A percentile compares a stretch with the other conserved stretches of the same genome.
Conservation (phyloP, 2,113 vertebrate species). For the Antechinus flavipes region DNA sequence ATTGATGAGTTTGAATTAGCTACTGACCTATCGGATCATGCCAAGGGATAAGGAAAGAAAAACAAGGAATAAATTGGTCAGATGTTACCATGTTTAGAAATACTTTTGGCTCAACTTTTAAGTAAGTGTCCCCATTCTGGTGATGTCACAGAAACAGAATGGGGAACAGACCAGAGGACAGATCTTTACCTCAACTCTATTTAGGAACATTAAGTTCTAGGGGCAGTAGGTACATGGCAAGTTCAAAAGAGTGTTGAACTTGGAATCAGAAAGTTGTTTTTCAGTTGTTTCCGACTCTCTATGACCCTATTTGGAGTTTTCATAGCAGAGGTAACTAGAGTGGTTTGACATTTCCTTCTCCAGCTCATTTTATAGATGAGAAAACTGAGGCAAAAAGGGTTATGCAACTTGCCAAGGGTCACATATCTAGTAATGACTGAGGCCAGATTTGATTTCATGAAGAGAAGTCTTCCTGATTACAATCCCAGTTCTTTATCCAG, state of each 20-base stretch:
- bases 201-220: background rate
- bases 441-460: background rate
- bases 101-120: background rate
- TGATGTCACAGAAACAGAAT: background rate
- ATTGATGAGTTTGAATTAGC: background rate
- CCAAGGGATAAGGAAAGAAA: background rate
- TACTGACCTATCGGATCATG: background rate
- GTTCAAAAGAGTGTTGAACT: background rate
- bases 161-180: background rate
- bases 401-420: background rate
- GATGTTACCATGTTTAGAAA: background rate
- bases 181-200: background rate
- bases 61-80: background rate
- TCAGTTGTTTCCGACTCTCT: background rate
- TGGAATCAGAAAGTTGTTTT: background rate
- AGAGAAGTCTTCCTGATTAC: background rate
- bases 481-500: background rate
- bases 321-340: background rate
- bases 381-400: background rate
- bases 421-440: background rate
- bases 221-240: background rate
- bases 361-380: background rate
- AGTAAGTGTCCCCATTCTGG: background rate
- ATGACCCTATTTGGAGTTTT: background rate
- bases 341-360: background rate